Evolutionary conservation across 1,140 invertebrate species (phyloP), one percentile per base, ranked within the genome.

Genomic region (Kradibia gibbosae): DNA sequence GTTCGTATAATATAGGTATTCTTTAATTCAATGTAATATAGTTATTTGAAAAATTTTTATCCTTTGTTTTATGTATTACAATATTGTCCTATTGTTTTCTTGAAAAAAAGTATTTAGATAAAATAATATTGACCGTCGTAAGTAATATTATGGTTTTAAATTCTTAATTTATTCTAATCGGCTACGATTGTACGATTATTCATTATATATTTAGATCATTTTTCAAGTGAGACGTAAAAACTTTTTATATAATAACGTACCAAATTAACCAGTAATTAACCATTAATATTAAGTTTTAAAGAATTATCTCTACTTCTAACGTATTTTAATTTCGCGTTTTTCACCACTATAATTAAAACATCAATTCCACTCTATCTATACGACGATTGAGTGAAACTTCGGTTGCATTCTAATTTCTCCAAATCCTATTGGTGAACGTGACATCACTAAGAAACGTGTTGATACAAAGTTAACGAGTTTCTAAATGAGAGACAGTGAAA

Each of bases 391-490:
- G 22, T 11, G 67, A 42, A 45, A 45, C 67, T 70, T 70, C 67
- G 3, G 5, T 48, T 39, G 42, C 60, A 77, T 77, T 36, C 75
- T 65, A 77, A 77, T 77, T 67, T 48, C n/a, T 42, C 25, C 25
- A 25, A n/a, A 39, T 45, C 28, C 75, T 45, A 67, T 78, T 70
- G 76, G 22, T n/a, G 25, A 78, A 70, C 62, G 45, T 70, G 62
- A 78, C 31, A 15, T 39, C 62, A 83, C 80, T 78, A 75, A 78
- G 77, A 78, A 81, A 80, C 28, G 25, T 86, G 85, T 88, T 86
- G 85, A 88, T 86, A 85, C 85, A 74, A 80, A 85, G 80, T 87
- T 85, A 85, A 80, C 84, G 84, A 86, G 86, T 86, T 86, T 86
- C 80, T 84, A 82, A 82, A 85, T 86, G 84, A 84, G 85, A 85